Conservation (phyloP, 2,113 vertebrate genomes). For the Pseudopipra pipra region DNA sequence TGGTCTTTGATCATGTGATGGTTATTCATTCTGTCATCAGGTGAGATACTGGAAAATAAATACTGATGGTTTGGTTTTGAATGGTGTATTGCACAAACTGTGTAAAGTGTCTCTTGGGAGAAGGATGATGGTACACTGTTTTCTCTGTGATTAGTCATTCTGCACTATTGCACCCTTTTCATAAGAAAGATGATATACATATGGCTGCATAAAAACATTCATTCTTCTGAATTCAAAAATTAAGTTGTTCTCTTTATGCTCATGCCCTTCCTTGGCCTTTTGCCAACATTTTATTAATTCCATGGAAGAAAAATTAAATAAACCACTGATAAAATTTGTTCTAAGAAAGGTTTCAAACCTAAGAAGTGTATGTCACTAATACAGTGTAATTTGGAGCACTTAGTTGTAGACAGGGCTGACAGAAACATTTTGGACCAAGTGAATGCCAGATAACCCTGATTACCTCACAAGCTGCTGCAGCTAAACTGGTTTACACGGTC, state of each 20-base stretch:
- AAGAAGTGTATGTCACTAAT: neutral
- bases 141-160: neutral
- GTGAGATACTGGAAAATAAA: conserved; percentile 16
- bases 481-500: neutral
- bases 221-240: neutral
- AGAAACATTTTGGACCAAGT: neutral
- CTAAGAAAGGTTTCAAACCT: neutral
- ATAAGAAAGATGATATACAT: neutral
- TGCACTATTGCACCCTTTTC: neutral
- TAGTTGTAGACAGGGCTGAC: neutral
- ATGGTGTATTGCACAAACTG: conserved; percentile 1
- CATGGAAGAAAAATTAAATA: neutral
- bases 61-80: neutral
- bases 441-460: neutral
- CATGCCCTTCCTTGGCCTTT: neutral
- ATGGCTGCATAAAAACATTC: neutral
- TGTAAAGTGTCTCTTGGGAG: neutral
- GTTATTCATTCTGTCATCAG: conserved; percentile 11
- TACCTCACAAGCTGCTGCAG: neutral
- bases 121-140: neutral
- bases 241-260: neutral
- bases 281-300: neutral
- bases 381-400: neutral
- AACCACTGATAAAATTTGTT: neutral
- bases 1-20: neutral